Base-by-base conservation (phyloP, 2,888 invertebrate species). In the Hanleya hanleyi region DNA sequence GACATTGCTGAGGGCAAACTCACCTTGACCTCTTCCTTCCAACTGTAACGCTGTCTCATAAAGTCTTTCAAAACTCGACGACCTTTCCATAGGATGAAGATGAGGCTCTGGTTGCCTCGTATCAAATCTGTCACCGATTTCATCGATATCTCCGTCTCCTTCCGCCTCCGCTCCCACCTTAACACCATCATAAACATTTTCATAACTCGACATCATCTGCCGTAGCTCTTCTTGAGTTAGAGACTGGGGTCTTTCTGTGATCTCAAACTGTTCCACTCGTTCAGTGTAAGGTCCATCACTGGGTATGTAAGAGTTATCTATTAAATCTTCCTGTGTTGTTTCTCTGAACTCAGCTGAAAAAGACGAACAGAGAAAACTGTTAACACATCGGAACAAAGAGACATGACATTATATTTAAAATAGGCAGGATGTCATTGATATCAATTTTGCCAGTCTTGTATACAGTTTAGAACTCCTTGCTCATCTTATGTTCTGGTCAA, bases 41-140 rank as follows among this genome's bases (percentile, higher is more conserved):
- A 36, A 51, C 32, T 29, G 29, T 41, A 36, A 74, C 36, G 76
- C 64, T 77, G 82, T 76, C 49, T 83, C 81, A 73, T 88, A 88
- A 26, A 86, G 81, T 47, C 85, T 81, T 77, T 88, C 87, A 75
- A 84, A 88, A 72, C 87, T 86, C 51, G 86, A 86, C 7, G 86
- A 79, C 38, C 77, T 77, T 35, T 84, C 84, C 47, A 77, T 69
- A 18, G 79, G 67, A 51, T 79, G 75, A 66, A 84, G 79, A 69
- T 86, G 84, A 26, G 76, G 69, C 65, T 86, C 84, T 6, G 78
- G 75, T 65, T 87, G 88, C 67, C 83, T 84, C 50, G 85, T 84
- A 70, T 85, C 87, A 77, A 87, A 86, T 36, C 81, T 78, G 71
- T 85, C 86, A 26, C 89, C 90, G 41, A 87, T 86, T 51, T 88